Conservation (phyloP, 2,113 vertebrate species). For the Empidonax alnorum region DNA sequence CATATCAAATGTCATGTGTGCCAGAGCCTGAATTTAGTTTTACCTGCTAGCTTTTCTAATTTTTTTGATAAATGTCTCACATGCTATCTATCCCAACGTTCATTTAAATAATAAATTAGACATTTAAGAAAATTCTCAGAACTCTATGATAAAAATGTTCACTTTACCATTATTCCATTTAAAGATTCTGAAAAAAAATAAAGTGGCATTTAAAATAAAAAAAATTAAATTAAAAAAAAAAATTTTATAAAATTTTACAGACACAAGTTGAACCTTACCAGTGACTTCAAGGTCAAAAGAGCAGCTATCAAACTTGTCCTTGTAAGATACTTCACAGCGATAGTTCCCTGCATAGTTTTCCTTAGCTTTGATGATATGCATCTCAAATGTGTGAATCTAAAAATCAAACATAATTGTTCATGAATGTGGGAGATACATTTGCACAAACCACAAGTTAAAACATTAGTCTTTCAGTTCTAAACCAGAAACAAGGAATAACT, state of each 20-base stretch:
- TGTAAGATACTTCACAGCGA: slow-evolving; percentile 93
- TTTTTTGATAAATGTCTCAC: not conserved
- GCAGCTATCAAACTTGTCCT: slow-evolving; percentile 98
- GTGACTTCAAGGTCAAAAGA: slow-evolving; percentile 95
- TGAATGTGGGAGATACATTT: not conserved
- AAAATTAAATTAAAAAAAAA: not conserved
- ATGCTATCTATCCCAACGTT: not conserved
- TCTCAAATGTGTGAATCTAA: slow-evolving; percentile 96
- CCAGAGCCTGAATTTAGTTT: not conserved
- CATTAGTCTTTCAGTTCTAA: not conserved
- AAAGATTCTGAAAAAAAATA: not conserved
- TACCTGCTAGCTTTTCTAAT: not conserved
- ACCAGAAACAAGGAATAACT: not conserved
- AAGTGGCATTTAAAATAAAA: not conserved
- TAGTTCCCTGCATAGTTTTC: slow-evolving; percentile 97
- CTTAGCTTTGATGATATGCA: slow-evolving; percentile 98
- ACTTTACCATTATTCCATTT: not conserved
- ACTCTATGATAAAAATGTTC: not conserved
- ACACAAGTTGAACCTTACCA: slow-evolving; percentile 76
- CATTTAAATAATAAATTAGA: not conserved
- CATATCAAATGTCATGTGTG: not conserved
- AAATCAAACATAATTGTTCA: not conserved
- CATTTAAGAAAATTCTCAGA: not conserved
- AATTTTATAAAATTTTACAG: not conserved
- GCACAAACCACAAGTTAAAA: not conserved